Base-by-base conservation (phyloP, 2,888 invertebrate species). In the Spatulosminthurus flaviceps region DNA sequence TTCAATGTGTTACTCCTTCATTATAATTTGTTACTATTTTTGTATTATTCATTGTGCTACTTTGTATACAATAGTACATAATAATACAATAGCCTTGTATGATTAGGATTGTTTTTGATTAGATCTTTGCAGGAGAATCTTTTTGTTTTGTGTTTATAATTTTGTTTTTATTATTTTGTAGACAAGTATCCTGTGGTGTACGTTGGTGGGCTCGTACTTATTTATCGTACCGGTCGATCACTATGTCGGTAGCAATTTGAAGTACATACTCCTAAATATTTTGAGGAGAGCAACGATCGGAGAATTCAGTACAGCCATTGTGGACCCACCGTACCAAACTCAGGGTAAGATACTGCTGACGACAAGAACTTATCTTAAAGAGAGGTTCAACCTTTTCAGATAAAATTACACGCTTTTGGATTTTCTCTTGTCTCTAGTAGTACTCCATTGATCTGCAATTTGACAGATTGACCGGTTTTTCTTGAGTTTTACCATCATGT, bases 261-360 rank as follows among this genome's bases (percentile, higher is more conserved):
- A 92, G 84, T 93, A 92, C 86, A 92, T 93, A 43, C 84, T 93
- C 0, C 88, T 93, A 24, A 93, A 93, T 86, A 89, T 90, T 0
- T 86, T 92, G n/a, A 88, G 93, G 82, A 89, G 93, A 82, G 90
- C 91, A 0, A 89, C 90, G 0, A 90, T 92, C 13, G 86, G 88
- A 0, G 88, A 89, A n/a, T 93, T 92, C 84, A 89, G 90, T 71
- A 86, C 87, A 22, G 92, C 91, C 26, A 87, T 91, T 26, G 86
- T 92, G 71, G 88, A 90, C 82, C 91, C 91, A 24, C 92, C 92
- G 0, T 91, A 89, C 86, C 90, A 92, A 86, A 71, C 77, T n/a
- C 69, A 73, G 74, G 83, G 83, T 85, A 82, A 67, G 72, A 28
- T 11, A 34, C 9, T n/a, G n/a, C n/a, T 51, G 5, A 42, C 5